Percentiles rank a stretch among this genome's conserved stretches.
phyloP scores from a whole-genome alignment of 2,888 invertebrate genomes.

The Leptopilina drosophilae region DNA sequence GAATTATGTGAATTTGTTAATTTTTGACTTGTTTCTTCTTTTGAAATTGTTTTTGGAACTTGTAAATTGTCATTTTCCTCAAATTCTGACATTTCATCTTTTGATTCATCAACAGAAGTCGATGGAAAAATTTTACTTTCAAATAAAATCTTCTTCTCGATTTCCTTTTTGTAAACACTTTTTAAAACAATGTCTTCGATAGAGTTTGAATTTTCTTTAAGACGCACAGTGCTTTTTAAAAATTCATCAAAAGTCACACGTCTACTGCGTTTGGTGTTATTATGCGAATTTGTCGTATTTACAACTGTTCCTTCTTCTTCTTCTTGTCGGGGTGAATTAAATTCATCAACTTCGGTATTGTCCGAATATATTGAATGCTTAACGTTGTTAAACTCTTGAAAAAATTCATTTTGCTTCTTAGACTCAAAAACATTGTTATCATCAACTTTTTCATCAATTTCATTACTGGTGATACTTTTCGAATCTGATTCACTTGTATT shows the following conservation, averaged over 20 bases:
- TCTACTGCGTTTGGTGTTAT: neutral
- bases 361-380: neutral
- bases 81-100: slow-evolving; percentile 23
- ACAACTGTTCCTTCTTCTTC: neutral
- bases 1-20: too few relatives aligned
- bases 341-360: neutral
- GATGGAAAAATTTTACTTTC: slow-evolving; percentile 34
- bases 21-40: neutral
- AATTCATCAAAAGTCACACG: slow-evolving; percentile 66
- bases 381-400: neutral
- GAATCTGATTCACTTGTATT: neutral
- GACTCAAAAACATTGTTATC: neutral
- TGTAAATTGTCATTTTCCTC: neutral
- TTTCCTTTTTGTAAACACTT: slow-evolving; percentile 53
- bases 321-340: neutral
- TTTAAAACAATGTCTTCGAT: slow-evolving; percentile 61
- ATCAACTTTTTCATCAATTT: neutral
- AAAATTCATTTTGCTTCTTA: neutral
- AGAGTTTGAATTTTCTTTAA: slow-evolving; percentile 48
- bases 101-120: neutral
- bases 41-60: neutral
- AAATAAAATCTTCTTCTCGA: slow-evolving; percentile 40
- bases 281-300: neutral
- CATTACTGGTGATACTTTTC: neutral
- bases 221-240: slow-evolving; percentile 59